Evolutionary conservation across 1,140 invertebrate genomes (phyloP).

Genomic region (Drosophila rufa): DNA sequence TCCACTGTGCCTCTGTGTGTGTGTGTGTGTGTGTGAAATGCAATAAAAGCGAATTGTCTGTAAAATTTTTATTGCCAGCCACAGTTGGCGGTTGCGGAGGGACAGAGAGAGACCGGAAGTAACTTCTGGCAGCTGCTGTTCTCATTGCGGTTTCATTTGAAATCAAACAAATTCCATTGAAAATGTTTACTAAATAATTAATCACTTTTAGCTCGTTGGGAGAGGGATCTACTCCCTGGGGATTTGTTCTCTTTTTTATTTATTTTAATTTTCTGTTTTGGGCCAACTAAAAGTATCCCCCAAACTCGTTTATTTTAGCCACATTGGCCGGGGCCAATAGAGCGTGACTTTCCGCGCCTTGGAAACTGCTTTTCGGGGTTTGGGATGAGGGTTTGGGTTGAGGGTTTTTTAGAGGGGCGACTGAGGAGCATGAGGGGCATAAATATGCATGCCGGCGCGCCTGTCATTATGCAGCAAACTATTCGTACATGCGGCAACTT

Average conservation of each 20-base stretch:
- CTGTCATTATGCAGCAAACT: constrained; percentile 78
- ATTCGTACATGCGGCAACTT: constrained; percentile 76
- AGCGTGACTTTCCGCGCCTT: constrained; percentile 64
- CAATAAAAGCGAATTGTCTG: constrained; percentile 74
- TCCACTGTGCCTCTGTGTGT: constrained; percentile 12
- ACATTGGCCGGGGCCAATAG: constrained; percentile 57
- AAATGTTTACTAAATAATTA: constrained; percentile 56
- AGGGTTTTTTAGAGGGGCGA: no score
- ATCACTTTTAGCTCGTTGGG: constrained; percentile 12
- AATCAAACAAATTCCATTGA: constrained; percentile 51
- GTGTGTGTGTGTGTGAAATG: constrained; percentile 19
- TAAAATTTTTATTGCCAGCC: constrained; percentile 60
- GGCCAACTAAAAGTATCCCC: background rate
- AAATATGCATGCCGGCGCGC: constrained; percentile 72
- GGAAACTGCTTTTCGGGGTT: background rate
- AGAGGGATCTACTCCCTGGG: background rate
- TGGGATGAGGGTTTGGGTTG: background rate
- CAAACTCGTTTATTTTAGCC: constrained; percentile 28
- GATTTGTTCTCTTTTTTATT: background rate
- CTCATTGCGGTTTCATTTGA: constrained; percentile 57
- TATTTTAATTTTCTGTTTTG: background rate
- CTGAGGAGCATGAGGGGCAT: constrained; percentile 24
- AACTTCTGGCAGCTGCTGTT: constrained; percentile 35
- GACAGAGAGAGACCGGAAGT: constrained; percentile 14
- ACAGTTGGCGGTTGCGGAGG: constrained; percentile 20